Evolutionary conservation across 2,797 vertebrate species (phyloP), one percentile per base, ranked within the genome.

Genomic region (Chaunax sp.): DNA sequence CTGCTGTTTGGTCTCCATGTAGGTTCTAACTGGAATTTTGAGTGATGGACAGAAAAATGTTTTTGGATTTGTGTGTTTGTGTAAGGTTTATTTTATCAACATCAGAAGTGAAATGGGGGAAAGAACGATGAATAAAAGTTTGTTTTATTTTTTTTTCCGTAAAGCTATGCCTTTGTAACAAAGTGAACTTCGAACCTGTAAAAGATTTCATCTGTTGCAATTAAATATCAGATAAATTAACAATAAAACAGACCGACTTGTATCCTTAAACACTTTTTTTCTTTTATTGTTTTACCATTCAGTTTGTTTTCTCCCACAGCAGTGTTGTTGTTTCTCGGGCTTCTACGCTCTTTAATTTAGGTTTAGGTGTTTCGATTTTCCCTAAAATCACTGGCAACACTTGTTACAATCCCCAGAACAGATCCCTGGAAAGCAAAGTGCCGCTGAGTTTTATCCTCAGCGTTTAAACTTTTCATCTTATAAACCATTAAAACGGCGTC

Each of bases 21-120:
- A 83, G 86, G 78, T 89, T 87, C 81, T 88, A 88, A 90, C 92
- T 93, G 90, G 90, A 91, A 86, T 90, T 82, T 40, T 88, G 83
- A 90, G 78, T 83, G 88, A 82, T 35, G 64, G 75, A 76, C 63
- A 52, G 69, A 37, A 45, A 60, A 80, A 56, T 40, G 22, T 28
- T 63, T 64, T 78, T 75, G 65, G 64, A 77, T 82, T 86, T 71
- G 75, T 81, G 81, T 80, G 78, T 85, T 49, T 83, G 78, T 86
- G 68, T 89, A 86, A 64, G 60, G 64, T 85, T 92, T 89, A 33
- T 92, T 89, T 88, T 87, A 88, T 87, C 71, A 49, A 73, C 75
- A 40, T 77, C 71, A 63, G 55, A 89, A 83, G 68, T 33, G 69
- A 64, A 69, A 59, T 18, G 38, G 26, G 50, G 58, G 51, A 57